Evolutionary conservation across 2,888 invertebrate genomes (phyloP).

Genomic region (Abscondita cerata): DNA sequence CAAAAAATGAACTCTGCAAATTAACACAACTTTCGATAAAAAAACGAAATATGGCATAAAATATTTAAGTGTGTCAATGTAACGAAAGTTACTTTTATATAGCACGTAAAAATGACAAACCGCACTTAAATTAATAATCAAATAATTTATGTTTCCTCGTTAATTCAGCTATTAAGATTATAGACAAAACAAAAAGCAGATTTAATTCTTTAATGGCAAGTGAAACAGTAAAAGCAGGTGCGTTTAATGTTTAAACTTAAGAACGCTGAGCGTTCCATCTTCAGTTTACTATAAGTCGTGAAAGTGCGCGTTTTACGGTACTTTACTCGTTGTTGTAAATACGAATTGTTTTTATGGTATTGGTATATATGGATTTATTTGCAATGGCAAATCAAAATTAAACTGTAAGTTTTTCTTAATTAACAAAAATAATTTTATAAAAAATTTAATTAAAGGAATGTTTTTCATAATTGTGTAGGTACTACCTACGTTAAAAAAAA

Average conservation of each 20-base stretch:
- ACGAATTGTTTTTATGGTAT: neutral
- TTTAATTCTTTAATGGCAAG: neutral
- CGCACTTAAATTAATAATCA: neutral
- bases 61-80: slow-evolving; percentile 7
- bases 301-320: slow-evolving; percentile 10
- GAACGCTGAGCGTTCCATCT: neutral
- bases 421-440: no score
- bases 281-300: slow-evolving; percentile 5
- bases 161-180: neutral
- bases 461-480: no score
- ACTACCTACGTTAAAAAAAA: no score
- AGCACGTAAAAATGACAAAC: neutral
- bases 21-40: no score
- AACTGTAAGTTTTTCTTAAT: no score
- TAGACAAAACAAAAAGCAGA: neutral
- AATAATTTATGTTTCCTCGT: neutral
- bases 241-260: neutral
- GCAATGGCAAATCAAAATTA: no score
- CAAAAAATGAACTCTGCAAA: no score
- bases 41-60: neutral
- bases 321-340: neutral
- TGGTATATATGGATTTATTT: no score
- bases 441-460: no score
- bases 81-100: slow-evolving; percentile 2
- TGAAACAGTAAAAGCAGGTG: slow-evolving; percentile 12